phyloP scores from a whole-genome alignment of 1,140 invertebrate species.

The Calycopis cecrops region DNA sequence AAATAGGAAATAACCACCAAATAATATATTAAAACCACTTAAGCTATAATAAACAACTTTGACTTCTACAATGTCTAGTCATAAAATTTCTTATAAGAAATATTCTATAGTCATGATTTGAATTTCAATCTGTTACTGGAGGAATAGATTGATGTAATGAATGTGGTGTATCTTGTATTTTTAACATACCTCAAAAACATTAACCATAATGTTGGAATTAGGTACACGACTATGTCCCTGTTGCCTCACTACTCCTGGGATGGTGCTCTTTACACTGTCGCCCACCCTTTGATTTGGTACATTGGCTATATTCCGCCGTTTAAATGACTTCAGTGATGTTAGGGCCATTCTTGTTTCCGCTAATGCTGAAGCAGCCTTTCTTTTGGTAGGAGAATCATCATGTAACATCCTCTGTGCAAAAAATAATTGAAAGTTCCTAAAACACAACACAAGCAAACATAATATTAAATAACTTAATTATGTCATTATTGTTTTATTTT shows the following conservation, averaged over 20 bases:
- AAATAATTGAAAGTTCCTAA: constrained; percentile 79
- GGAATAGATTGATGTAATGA: too few relatives aligned
- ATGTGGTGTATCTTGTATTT: not conserved
- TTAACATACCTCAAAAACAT: constrained; percentile 64
- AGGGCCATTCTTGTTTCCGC: constrained; percentile 83
- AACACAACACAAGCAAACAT: constrained; percentile 26
- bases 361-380: constrained; percentile 72
- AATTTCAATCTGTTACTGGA: too few relatives aligned
- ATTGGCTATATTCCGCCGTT: constrained; percentile 70
- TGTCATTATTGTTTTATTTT: too few relatives aligned
- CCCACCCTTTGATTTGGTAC: constrained; percentile 67
- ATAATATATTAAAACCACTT: too few relatives aligned
- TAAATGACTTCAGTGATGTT: constrained; percentile 80
- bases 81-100: too few relatives aligned
- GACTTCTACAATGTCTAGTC: too few relatives aligned
- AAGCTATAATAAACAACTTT: too few relatives aligned
- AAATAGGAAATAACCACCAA: too few relatives aligned
- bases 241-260: constrained; percentile 59
- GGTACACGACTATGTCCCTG: constrained; percentile 47
- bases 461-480: constrained; percentile 4
- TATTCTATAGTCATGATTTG: too few relatives aligned
- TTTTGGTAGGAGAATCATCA: constrained; percentile 76
- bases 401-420: constrained; percentile 77
- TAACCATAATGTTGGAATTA: constrained; percentile 64
- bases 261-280: constrained; percentile 49